Percentiles rank a stretch among this genome's conserved stretches.
These are phyloP conservation scores for Cardinalis cardinalis DNA, from an alignment of 2,113 vertebrate species.

Conservation along the genomic window DNA sequence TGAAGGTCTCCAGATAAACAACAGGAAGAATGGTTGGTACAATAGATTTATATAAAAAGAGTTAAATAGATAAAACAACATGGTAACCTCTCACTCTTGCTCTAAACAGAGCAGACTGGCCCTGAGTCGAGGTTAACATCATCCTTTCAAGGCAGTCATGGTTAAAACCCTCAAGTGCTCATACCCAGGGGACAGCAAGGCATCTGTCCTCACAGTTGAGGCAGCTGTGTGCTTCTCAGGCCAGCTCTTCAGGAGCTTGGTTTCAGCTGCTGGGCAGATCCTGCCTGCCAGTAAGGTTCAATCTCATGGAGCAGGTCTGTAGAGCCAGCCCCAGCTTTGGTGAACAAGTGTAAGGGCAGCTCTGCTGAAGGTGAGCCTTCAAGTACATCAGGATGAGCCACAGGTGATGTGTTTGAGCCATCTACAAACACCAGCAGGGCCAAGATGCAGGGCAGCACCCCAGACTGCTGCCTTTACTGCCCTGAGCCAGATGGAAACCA, in stretches of 20 bases:
- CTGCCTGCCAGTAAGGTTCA: not conserved
- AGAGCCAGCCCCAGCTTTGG: not conserved
- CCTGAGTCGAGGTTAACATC: not conserved
- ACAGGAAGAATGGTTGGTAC: not conserved
- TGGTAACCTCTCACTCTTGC: not conserved
- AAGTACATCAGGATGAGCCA: not conserved
- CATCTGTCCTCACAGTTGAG: not conserved
- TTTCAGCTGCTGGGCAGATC: not conserved
- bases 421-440: not conserved
- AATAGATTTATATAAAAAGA: not conserved
- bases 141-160: not conserved
- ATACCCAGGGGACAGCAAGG: not conserved
- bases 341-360: not conserved
- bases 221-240: not conserved
- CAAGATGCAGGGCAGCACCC: not conserved
- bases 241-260: not conserved
- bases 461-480: not conserved
- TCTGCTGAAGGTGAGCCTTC: not conserved
- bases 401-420: not conserved
- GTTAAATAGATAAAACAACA: conserved; percentile 11
- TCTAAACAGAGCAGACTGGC: not conserved
- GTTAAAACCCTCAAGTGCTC: not conserved
- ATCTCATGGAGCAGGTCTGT: not conserved
- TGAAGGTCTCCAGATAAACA: not conserved
- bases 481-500: not conserved